Percentiles rank a stretch among this genome's conserved stretches.
Conservation (phyloP, 2,113 vertebrate species). For the Coreoperca whiteheadi region DNA sequence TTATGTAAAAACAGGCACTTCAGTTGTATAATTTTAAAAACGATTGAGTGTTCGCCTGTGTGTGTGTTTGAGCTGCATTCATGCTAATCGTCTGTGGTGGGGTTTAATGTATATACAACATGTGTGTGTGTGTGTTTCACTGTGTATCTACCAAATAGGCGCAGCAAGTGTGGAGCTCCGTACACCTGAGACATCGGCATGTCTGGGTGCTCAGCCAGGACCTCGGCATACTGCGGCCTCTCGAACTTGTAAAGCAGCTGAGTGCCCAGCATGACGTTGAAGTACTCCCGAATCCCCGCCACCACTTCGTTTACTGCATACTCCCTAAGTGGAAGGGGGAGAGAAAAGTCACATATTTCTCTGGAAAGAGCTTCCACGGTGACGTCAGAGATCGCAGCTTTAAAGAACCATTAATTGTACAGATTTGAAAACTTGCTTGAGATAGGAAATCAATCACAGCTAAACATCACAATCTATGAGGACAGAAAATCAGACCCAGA, state of each 20-base stretch:
- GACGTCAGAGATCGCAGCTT: not conserved
- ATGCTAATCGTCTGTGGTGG: not conserved
- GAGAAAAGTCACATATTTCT: not conserved
- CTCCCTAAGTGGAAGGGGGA: conserved; percentile 81
- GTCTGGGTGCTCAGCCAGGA: conserved; percentile 92
- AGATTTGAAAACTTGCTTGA: not conserved
- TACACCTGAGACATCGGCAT: conserved; percentile 97
- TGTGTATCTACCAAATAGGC: conserved; percentile 89
- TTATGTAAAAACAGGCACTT: too few relatives aligned
- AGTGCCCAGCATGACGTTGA: conserved; percentile 98
- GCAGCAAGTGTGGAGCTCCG: conserved; percentile 93
- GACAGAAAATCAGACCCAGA: not conserved
- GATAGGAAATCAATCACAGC: not conserved
- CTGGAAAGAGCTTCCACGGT: not conserved
- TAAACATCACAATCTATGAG: not conserved
- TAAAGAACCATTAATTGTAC: not conserved
- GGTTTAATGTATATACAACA: too few relatives aligned
- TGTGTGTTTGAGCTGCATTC: not conserved
- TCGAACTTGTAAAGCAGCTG: conserved; percentile 99
- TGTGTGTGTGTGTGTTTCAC: not conserved
- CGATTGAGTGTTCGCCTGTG: too few relatives aligned
- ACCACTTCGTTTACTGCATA: conserved; percentile 97
- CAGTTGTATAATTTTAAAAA: not conserved
- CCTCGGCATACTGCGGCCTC: conserved; percentile 95
- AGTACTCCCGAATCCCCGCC: conserved; percentile 96